A percentile compares a stretch with the other conserved stretches of the same genome.
phyloP scores from a whole-genome alignment of 2,797 vertebrate species.

The Nyctibius grandis region DNA sequence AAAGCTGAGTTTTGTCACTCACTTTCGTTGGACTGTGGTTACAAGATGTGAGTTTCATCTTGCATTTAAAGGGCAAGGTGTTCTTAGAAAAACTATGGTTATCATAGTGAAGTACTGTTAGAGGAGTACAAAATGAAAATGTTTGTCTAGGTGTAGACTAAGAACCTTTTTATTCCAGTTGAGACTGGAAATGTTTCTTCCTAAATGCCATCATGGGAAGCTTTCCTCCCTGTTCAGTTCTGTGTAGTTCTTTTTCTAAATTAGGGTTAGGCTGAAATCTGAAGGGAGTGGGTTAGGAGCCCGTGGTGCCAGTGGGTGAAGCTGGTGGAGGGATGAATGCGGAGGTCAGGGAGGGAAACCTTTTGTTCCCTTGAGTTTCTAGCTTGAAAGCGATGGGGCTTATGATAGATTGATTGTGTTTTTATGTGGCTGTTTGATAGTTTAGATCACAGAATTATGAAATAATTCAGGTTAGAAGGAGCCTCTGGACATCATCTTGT shows the following conservation, averaged over 20 bases:
- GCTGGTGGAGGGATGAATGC: not conserved
- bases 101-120: not conserved
- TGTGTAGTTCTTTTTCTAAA: not conserved
- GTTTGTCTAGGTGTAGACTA: not conserved
- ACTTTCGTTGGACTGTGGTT: not conserved
- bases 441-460: not conserved
- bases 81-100: not conserved
- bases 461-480: not conserved
- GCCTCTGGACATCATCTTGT: not conserved
- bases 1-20: not conserved
- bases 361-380: not conserved
- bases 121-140: not conserved
- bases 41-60: not conserved
- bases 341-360: not conserved
- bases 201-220: not conserved
- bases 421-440: not conserved
- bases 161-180: not conserved
- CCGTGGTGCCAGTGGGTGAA: not conserved
- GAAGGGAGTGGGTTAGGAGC: not conserved
- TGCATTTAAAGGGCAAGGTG: not conserved
- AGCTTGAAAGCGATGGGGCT: not conserved
- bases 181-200: not conserved
- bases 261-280: not conserved
- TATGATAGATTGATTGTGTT: not conserved
- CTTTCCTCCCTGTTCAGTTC: fast-evolving